Base-by-base conservation (phyloP, 92 coral and sea anemone species). In the Phenganax subtilis region DNA sequence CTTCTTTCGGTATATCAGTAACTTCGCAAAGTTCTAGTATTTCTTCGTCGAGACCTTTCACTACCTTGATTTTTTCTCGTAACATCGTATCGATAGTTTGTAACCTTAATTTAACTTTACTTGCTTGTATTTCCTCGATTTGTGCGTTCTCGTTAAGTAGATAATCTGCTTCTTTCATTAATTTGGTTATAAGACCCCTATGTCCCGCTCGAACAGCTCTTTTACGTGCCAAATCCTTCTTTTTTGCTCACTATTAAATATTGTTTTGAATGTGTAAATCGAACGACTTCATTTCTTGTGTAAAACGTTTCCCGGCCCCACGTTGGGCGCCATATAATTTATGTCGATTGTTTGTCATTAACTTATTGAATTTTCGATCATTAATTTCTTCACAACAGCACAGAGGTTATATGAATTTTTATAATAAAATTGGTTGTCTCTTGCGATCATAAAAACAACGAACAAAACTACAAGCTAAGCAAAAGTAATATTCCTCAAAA, bases 11-110 rank as follows among this genome's bases (percentile, higher is more conserved):
- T 20, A 20, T 20, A 20, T 20, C 25, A 20, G 25, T 20, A 20
- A 20, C 25, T 20, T 20, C 25, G 25, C 25, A 20, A 20, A 20
- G 25, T 20, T 20, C 25, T 20, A 20, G 25, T 20, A 20, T 20
- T 20, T 20, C 25, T 20, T 20, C 25, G 25, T 20, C 25, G 25
- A 20, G 25, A 20, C 25, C 25, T 20, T 20, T 20, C 25, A 20
- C 25, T 20, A 20, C 25, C 25, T 20, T 20, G 25, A 20, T 20
- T 20, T 20, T 20, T 20, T 20, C 25, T 20, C 25, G 25, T 20
- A 82, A 16, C 71, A 69, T 27, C 51, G 1, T 54, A 11, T 68
- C 54, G 30, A 72, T 82, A 16, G 78, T 71, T 70, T 31, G 44
- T 57, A 57, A 57, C 16, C 80, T 66, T 64, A 61, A 57, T 71